Conservation (phyloP, 1,140 invertebrate species). For the Anoplolepis gracilipes region DNA sequence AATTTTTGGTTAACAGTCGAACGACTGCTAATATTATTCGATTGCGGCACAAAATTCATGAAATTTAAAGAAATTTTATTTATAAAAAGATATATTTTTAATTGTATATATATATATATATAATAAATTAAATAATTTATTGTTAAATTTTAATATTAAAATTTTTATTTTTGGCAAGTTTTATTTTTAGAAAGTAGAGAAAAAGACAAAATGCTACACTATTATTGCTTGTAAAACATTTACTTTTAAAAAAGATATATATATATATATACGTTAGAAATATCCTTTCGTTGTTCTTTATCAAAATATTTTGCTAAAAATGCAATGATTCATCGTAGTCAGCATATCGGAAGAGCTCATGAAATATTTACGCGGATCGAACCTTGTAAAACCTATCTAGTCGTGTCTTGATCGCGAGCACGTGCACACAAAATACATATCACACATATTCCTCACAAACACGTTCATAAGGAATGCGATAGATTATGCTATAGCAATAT, state of each 20-base stretch:
- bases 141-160: neutral
- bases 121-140: no score
- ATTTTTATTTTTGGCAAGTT: neutral
- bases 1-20: neutral
- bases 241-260: neutral
- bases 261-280: neutral
- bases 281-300: neutral
- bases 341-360: constrained; percentile 45
- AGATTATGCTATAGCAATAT: neutral
- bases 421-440: constrained; percentile 17
- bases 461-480: neutral
- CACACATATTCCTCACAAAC: neutral
- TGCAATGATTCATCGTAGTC: constrained; percentile 36
- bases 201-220: neutral
- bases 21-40: neutral
- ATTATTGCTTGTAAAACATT: neutral
- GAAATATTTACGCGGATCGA: constrained; percentile 60
- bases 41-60: neutral
- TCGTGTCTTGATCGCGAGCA: constrained; percentile 32
- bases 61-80: no score
- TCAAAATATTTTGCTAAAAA: constrained; percentile 46
- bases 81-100: no score
- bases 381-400: constrained; percentile 19
- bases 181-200: neutral
- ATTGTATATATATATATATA: no score